Evolutionary conservation across 2,113 vertebrate genomes (phyloP), one percentile per base, ranked within the genome.

Genomic region (Peucedramus taeniatus): DNA sequence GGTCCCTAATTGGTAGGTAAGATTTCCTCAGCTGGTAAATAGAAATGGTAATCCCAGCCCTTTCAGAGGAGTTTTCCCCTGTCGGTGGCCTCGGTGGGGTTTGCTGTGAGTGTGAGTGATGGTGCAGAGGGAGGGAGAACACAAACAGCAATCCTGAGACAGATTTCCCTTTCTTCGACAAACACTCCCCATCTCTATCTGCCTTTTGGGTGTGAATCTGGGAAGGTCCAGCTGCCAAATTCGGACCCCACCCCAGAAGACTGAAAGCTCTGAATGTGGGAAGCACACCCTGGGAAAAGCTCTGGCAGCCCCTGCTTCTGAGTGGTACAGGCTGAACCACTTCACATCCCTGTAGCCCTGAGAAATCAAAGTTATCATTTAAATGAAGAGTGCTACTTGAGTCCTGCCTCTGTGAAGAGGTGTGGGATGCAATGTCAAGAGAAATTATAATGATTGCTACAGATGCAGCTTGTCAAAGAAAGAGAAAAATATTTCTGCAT

Each of bases 381-480:
- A 75, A 91, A 92, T 91, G 81, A 94, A 72, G 85, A 89, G 89
- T 93, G 88, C 89, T 95, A 3, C 93, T 87, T 47, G 86, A 91
- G 90, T 54, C 60, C 78, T 93, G 86, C 86, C 57, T 71, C 57
- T 49, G 30, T 54, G 61, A 76, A 90, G 93, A 83, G 86, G 77
- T 85, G 75, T 80, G 92, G 91, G 84, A 81, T 79, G 65, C 76
- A 53, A 47, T 75, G 90, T 93, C 92, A 94, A 65, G 89, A 96
- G 91, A 86, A 96, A 96, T 91, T 93, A 91, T 51, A 71, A 80
- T 83, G 87, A 96, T 92, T 92, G 90, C 92, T 95, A 89, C 86
- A 92, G 91, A 95, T 89, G 94, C 83, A 59, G 94, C 84, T 96
- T 93, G 87, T 93, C 94, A 82, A 27, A 45, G 92, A 63, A n/a